Base-by-base conservation (phyloP, 2,797 vertebrate genomes). In the Nothura maculosa region DNA sequence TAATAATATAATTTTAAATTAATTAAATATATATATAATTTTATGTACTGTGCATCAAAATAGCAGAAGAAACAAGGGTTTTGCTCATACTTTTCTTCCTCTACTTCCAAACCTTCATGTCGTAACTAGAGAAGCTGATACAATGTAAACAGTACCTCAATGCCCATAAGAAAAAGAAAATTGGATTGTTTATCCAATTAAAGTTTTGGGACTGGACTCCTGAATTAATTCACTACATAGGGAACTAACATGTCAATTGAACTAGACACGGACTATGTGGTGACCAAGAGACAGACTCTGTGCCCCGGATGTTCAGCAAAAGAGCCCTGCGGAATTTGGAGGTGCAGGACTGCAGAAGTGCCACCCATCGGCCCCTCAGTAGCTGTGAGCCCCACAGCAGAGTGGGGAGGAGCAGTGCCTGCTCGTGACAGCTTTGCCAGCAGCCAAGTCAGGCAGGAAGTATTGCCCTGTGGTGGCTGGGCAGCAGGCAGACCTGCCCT, bases 281-380 rank as follows among this genome's bases (percentile, higher is more conserved):
- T 57, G 78, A 73, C 25, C 15, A n/a, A 76, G 36, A 42, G 40
- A 43, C 60, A 68, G 45, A 25, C 30, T 38, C 54, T 55, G 42
- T 62, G 48, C 19, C n/a, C 18, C 55, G 73, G 55, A 7, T 36
- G 42, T 50, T 25, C 38, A 81, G 36, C 7, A 18, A 13, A 13
- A 66, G 30, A 81, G 22, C 20, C 81, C 42, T 57, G 27, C 22
- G 64, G 72, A 45, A 8, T 25, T 80, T 62, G 40, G 27, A 13
- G 27, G 40, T 10, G 32, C 36, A 22, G 57, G 11, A 30, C 40
- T 87, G 81, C 28, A 27, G 12, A 24, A 21, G 0, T 0, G n/a
- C 54, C 7, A 7, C 63, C 27, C 0, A 0, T 30, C 40, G n/a
- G 28, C 20, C 48, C 45, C 24, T 25, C 40, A 67, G 70, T 58